Evolutionary conservation across 2,113 vertebrate species (phyloP), one percentile per base, ranked within the genome.

Genomic region (Hepsetus odoe): DNA sequence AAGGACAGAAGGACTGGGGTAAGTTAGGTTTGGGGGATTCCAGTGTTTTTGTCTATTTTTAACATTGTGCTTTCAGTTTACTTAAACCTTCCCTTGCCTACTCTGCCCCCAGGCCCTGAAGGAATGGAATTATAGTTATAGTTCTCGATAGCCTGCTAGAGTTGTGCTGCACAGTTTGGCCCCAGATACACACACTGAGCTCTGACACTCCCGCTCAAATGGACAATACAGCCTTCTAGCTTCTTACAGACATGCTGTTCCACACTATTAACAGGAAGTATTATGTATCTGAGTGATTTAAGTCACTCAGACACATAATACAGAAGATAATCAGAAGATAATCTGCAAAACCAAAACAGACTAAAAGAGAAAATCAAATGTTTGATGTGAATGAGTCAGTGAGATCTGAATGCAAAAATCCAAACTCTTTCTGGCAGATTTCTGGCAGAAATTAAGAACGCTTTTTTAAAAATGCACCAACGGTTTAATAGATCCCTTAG

Each of bases 121-220:
- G 80, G 65, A 66, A 82, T 78, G 85, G 58, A 66, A 79, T 78
- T 85, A 88, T 87, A 85, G 88, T 91, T 86, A 87, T 75, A 82
- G 68, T 85, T 77, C 35, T 85, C 88, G 90, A 87, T 32, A 84
- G 88, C 89, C 89, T 83, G 88, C 74, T 86, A 84, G 83, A 90
- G 84, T 76, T 72, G 84, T 87, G 44, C 84, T 82, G 79, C 73
- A 71, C 86, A 88, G 83, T 87, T 85, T 74, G 35, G 84, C 40
- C 87, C 90, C 3, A 79, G 83, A 85, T 80, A 81, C 65, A 68
- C 67, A 61, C 26, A 59, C 61, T 67, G 51, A 67, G 86, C 44
- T 79, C 24, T 79, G 84, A 83, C 28, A 86, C 82, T 73, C 81
- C 86, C 84, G 84, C 88, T 89, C 90, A 87, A 91, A 88, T 85